A percentile compares a stretch with the other conserved stretches of the same genome.
These are phyloP conservation scores for Emydocephalus ijimae DNA, from an alignment of 2,113 vertebrate species.

Conservation along the genomic window DNA sequence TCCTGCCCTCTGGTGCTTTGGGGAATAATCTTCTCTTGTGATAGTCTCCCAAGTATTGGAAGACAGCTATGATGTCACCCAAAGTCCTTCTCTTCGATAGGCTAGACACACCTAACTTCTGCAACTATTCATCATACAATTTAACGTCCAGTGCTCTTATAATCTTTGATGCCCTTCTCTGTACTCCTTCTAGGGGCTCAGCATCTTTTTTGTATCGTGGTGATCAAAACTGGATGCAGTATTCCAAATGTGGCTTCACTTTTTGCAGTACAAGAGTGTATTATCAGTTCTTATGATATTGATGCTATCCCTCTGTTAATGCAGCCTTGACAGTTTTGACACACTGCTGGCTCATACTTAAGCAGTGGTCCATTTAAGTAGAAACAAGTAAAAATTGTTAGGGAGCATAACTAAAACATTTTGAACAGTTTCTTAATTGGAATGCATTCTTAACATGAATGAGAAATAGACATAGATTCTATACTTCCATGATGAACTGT, in stretches of 20 bases:
- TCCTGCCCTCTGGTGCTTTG: neutral
- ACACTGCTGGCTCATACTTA: neutral
- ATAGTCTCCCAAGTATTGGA: neutral
- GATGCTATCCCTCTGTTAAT: neutral
- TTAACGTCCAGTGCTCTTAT: neutral
- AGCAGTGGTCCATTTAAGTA: neutral
- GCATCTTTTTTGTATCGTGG: neutral
- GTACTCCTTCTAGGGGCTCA: neutral
- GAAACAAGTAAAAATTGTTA: neutral
- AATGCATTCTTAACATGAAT: neutral
- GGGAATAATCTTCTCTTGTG: neutral
- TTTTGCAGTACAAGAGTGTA: neutral
- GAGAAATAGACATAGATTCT: neutral
- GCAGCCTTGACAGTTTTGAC: neutral
- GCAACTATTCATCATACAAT: neutral
- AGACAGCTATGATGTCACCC: neutral
- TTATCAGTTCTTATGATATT: neutral
- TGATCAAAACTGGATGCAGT: neutral
- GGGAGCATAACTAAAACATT: accelerated
- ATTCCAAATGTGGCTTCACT: neutral
- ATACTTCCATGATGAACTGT: neutral
- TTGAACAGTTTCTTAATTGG: neutral
- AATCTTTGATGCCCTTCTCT: neutral
- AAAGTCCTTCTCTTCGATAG: neutral
- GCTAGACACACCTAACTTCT: neutral